Conservation (phyloP, 2,888 invertebrate species). For the Pachycephus smyrnensis region DNA sequence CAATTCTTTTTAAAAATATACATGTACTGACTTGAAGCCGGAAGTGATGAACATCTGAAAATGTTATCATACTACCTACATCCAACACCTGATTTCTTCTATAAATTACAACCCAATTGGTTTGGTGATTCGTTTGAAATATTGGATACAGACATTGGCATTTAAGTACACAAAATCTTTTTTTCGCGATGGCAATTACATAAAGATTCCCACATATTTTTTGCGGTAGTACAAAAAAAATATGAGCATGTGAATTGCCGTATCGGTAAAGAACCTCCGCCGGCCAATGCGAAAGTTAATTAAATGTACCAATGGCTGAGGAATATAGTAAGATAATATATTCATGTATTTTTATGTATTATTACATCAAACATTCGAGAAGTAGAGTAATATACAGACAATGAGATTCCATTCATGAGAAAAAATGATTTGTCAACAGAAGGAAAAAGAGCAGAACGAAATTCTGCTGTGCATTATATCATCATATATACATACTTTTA, state of each 20-base stretch:
- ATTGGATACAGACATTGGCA: background rate
- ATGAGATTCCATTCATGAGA: background rate
- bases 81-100: background rate
- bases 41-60: background rate
- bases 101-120: background rate
- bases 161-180: background rate
- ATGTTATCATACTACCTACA: background rate
- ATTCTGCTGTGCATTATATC: too few relatives aligned
- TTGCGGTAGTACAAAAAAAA: too few relatives aligned
- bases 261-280: background rate
- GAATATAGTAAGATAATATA: background rate
- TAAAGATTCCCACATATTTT: background rate
- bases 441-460: too few relatives aligned
- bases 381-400: background rate
- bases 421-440: too few relatives aligned
- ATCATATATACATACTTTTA: too few relatives aligned
- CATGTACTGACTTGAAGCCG: background rate
- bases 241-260: too few relatives aligned
- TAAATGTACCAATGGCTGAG: background rate
- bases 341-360: background rate
- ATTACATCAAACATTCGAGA: background rate
- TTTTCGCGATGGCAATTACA: background rate
- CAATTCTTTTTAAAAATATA: background rate
- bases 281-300: background rate
- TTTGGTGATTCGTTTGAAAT: background rate